Evolutionary conservation across 2,888 invertebrate species (phyloP), one percentile per base, ranked within the genome.

Genomic region (Aspidiotus destructor): DNA sequence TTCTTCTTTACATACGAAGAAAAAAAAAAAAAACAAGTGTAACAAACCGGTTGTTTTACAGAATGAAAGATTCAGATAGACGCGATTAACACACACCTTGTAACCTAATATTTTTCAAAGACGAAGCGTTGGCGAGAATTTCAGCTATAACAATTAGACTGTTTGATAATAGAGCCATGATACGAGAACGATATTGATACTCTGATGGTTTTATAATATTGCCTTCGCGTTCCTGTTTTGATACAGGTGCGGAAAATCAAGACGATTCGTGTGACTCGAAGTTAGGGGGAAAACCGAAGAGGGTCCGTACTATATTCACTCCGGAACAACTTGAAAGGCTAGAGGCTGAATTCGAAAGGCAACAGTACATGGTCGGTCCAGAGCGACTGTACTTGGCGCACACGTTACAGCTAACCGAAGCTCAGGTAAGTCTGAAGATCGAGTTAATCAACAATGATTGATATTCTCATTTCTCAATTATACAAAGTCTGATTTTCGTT

Each of bases 321-420:
- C 94, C 95, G 0, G 96, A 96, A 74, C 96, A 97, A 78, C 79
- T 97, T 73, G 96, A 97, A 77, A 81, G 93, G 73, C 80, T 97
- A 68, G 96, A 97, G 76, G 89, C 90, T 0, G 96, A 96, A 80
- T 97, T 97, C 75, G 93, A 95, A 74, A 79, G 94, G 53, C 96
- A 96, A 75, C 96, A 97, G 78, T 97, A 97, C 79, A 96, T 97
- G 96, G 96, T 97, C 11, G 96, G 96, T 0, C 95, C 94, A 0
- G 96, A 96, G 78, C 80, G 96, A 70, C 83, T 93, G 6, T 95
- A 95, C 78, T 80, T 97, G 69, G 97, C 97, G 0, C 88, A 91
- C 72, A 88, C 91, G 0, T 79, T 93, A 61, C 87, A 89, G 73
- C 81, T 94, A 52, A 91, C 92, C 0, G 93, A 93, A 76, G 92